Evolutionary conservation across 1,140 invertebrate genomes (phyloP), one percentile per base, ranked within the genome.

Genomic region (Euwallacea fornicatus): DNA sequence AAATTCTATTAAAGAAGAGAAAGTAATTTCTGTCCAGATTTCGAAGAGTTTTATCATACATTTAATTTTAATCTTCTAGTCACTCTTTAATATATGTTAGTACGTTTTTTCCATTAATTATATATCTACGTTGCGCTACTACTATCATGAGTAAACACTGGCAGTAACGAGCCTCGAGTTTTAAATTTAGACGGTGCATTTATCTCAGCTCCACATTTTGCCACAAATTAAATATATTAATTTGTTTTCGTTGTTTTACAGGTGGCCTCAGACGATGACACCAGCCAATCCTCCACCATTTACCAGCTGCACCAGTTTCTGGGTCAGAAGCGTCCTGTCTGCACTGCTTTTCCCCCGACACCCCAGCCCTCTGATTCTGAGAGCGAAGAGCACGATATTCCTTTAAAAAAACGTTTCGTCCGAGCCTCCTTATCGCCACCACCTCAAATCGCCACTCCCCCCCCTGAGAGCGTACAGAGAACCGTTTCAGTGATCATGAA

Each of bases 401-500:
- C 82, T 41, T 75, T 81, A 50, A 77, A 80, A 76, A 84, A 85
- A 74, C 78, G 84, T 66, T 70, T 69, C 78, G 81, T 74, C 76
- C 85, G 84, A 65, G 16, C 72, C n/a, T 81, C 81, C 11, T 78
- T 78, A 56, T 82, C 83, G 58, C 82, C 83, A 44, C 83, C 83
- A 64, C 83, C 83, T 43, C 82, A 83, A 77, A 80, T 82, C 11
- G 53, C 67, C 77, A 79, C 73, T 13, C 47, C 54, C 53, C 43
- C 43, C 42, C 63, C 56, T 61, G 70, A 64, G 61, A 33, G 33
- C 58, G 33, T 76, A 44, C 75, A 78, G 50, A 75, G 76, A 66
- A 83, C 84, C 2, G 85, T 86, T 2, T 89, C 89, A 16, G 93
- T 95, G 66, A 94, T 94, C 72, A 93, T 93, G 90, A 86, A 86